These are phyloP conservation scores for Marmota monax DNA, from an alignment of 2,113 vertebrate genomes.

Conservation along the genomic window DNA sequence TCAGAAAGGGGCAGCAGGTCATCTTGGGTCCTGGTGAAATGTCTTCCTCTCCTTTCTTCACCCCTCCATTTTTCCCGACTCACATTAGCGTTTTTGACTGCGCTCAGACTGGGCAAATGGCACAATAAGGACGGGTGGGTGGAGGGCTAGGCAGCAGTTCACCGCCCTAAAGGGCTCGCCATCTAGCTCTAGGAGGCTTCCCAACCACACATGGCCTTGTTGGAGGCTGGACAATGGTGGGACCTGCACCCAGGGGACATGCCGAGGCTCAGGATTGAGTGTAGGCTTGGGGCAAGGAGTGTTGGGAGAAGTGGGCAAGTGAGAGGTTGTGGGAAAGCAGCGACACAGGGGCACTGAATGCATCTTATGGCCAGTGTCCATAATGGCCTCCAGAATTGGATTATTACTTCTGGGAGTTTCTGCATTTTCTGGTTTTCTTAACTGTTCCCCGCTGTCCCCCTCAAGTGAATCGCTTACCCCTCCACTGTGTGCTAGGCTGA, in stretches of 20 bases:
- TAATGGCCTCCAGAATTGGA: not conserved
- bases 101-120: not conserved
- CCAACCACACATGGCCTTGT: not conserved
- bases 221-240: not conserved
- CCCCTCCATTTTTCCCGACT: not conserved
- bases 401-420: constrained; percentile 8
- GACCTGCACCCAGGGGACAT: not conserved
- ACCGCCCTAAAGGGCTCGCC: not conserved
- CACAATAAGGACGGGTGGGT: not conserved
- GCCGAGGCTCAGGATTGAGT: not conserved
- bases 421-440: not conserved
- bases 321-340: not conserved
- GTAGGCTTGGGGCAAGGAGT: not conserved
- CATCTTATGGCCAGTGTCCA: not conserved
- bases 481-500: not conserved
- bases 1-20: not conserved
- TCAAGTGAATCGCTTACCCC: constrained; percentile 1
- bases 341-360: not conserved
- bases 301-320: not conserved
- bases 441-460: rapidly evolving
- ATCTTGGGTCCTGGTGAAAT: not conserved
- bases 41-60: not conserved
- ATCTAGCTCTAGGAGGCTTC: not conserved
- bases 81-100: not conserved
- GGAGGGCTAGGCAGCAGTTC: constrained; percentile 1